Evolutionary conservation across 1,140 invertebrate species (phyloP), one percentile per base, ranked within the genome.

Genomic region (Brachionus calyciflorus): DNA sequence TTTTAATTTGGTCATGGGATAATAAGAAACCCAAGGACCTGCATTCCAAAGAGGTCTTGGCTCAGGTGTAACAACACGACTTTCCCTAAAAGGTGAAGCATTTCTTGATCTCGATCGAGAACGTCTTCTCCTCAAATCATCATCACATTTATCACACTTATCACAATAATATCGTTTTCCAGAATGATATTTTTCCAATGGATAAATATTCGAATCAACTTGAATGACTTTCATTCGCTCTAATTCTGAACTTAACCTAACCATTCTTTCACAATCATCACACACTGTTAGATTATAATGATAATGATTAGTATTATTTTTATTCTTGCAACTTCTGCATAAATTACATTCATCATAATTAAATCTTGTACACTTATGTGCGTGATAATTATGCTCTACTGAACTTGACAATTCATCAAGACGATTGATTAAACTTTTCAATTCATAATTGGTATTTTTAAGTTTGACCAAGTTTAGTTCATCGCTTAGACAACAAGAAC

Each of bases 1-100:
- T 44, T 65, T 65, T 7, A 21, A 65, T 1, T 44, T 41, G 3
- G 60, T 65, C 60, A 41, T 44, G 21, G 60, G 60, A 65, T 65
- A 65, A 65, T 65, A 65, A 21, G 37, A 2, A 10, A 65, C 60
- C 60, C 60, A 65, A 65, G 60, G 60, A 44, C 60, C 60, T 40
- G 24, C 60, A 21, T 65, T 65, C 60, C 60, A 65, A 26, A 44
- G 1, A 44, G 60, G 17, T 65, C 60, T 41, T 3, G 60, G 60
- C 12, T 65, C 60, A 26, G 60, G 60, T n/a, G 60, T 65, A 12
- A 65, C 60, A 0, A 12, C 37, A 9, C 60, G 33, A 41, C 60
- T 65, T 65, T n/a, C n/a, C n/a, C n/a, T n/a, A n/a, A n/a, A n/a
- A n/a, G 60, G 41, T 12, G 24, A 65, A 24, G 37, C 41, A 41